Base-by-base conservation (phyloP, 2,888 invertebrate genomes). In the Tholera decimalis region DNA sequence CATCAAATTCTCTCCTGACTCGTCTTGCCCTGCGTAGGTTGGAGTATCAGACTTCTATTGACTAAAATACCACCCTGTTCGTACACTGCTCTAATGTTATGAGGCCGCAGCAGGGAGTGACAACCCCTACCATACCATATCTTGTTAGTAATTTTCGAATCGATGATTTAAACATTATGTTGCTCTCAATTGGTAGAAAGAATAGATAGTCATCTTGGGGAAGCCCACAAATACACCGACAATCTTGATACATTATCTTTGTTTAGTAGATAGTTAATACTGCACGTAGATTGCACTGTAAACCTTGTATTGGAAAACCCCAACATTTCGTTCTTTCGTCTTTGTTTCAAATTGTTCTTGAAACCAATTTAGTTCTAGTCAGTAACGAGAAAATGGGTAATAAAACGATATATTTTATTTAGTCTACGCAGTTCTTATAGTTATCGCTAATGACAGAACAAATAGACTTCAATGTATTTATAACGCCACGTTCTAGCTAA, bases 161-260 rank as follows among this genome's bases (percentile, higher is more conserved):
- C n/a, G n/a, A n/a, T n/a, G n/a, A n/a, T n/a, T n/a, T n/a, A n/a
- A n/a, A n/a, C n/a, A n/a, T n/a, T n/a, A n/a, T n/a, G n/a, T n/a
- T n/a, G n/a, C n/a, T n/a, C n/a, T n/a, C n/a, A n/a, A n/a, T n/a
- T n/a, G n/a, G n/a, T n/a, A n/a, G n/a, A n/a, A n/a, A n/a, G n/a
- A 0, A n/a, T 2, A 9, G 13, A 26, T 49, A 24, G 0, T 18
- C 35, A 24, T 30, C 22, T 60, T 49, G 37, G 68, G 44, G 39
- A 62, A 57, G 49, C 70, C 57, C 76, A 43, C 28, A 33, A 41
- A 56, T 44, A 24, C 26, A 9, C 24, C 13, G 11, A 9, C 26
- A 35, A 66, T 73, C 46, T 59, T 51, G n/a, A 54, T 18, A 53
- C 9, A 54, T 68, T 46, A 71, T 59, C 51, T 63, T 41, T 47